Evolutionary conservation across 2,888 invertebrate genomes (phyloP), one percentile per base, ranked within the genome.

Genomic region (Caenorhabditis drosophilae): DNA sequence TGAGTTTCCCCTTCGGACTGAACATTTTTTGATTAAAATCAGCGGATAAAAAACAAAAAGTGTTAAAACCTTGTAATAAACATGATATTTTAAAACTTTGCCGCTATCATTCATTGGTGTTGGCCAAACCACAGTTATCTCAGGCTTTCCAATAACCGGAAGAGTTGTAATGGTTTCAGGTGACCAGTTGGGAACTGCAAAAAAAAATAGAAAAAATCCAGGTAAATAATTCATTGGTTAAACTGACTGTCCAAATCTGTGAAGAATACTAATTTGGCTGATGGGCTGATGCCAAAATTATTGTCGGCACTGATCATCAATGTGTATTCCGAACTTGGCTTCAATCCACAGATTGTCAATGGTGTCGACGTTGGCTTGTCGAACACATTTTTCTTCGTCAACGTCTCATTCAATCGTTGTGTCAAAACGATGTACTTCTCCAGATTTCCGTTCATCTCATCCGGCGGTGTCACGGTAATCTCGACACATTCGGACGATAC

Each of bases 201-300:
- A n/a, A n/a, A n/a, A n/a, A n/a, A n/a, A n/a, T n/a, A n/a, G n/a
- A n/a, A n/a, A n/a, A n/a, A n/a, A n/a, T n/a, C n/a, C n/a, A n/a
- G n/a, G n/a, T n/a, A n/a, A n/a, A n/a, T n/a, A n/a, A n/a, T n/a
- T n/a, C n/a, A n/a, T n/a, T n/a, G n/a, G n/a, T n/a, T n/a, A n/a
- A n/a, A n/a, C n/a, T n/a, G n/a, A n/a, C n/a, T 18, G 49, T 55
- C 56, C 34, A 73, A 54, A 35, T 81, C 78, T 0, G 81, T 82
- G 6, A 58, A 55, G 42, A 81, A 80, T 15, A 59, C 44, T 26
- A 67, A 52, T 31, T 68, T 70, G 4, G 67, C 71, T 11, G 67
- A 56, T 3, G 80, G 81, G 27, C 78, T 75, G 23, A 62, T 70
- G 9, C 81, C 81, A 57, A 78, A 79, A 6, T 74, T 72, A 54